Evolutionary conservation across 2,888 invertebrate species (phyloP).

Genomic region (Acanthococcus lagerstroemiae): DNA sequence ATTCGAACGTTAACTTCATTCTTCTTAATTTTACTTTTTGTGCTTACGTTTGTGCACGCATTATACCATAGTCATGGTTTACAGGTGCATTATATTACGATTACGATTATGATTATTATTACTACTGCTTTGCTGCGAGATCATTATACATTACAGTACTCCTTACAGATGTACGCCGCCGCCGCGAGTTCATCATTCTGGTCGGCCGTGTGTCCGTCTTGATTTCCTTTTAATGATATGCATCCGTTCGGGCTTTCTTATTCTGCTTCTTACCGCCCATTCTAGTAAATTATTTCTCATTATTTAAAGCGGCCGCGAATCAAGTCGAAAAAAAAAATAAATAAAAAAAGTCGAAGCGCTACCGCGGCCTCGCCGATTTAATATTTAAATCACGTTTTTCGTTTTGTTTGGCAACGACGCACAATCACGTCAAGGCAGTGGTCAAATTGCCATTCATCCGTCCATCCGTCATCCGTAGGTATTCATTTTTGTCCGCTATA

Average conservation of each 20-base stretch:
- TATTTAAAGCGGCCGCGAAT: slow-evolving; percentile 22
- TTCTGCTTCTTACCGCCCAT: slow-evolving; percentile 12
- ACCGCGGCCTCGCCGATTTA: slow-evolving; percentile 29
- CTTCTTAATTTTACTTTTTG: slow-evolving; percentile 25
- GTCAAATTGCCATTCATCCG: slow-evolving; percentile 29
- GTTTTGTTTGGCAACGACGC: slow-evolving; percentile 28
- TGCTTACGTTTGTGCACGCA: slow-evolving; percentile 30
- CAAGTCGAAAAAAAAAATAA: slow-evolving; percentile 2
- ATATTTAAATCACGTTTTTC: slow-evolving; percentile 31
- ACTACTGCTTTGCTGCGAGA: slow-evolving; percentile 8
- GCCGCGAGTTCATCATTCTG: slow-evolving; percentile 22
- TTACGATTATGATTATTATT: slow-evolving; percentile 28
- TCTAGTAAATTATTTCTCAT: slow-evolving; percentile 29
- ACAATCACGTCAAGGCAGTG: slow-evolving; percentile 28
- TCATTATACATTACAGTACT: slow-evolving; percentile 28
- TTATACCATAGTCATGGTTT: slow-evolving; percentile 29
- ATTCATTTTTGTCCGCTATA: not conserved
- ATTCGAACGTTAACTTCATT: slow-evolving; percentile 27
- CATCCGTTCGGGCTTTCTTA: slow-evolving; percentile 27
- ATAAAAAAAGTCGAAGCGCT: not conserved
- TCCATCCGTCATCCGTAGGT: slow-evolving; percentile 15
- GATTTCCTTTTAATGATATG: slow-evolving; percentile 31
- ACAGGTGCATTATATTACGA: slow-evolving; percentile 31
- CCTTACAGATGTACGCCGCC: not conserved
- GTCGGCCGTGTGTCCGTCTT: slow-evolving; percentile 26